A percentile compares a stretch with the other conserved stretches of the same genome.
phyloP scores from a whole-genome alignment of 2,797 vertebrate species.

The Rhynchonycteris naso region DNA sequence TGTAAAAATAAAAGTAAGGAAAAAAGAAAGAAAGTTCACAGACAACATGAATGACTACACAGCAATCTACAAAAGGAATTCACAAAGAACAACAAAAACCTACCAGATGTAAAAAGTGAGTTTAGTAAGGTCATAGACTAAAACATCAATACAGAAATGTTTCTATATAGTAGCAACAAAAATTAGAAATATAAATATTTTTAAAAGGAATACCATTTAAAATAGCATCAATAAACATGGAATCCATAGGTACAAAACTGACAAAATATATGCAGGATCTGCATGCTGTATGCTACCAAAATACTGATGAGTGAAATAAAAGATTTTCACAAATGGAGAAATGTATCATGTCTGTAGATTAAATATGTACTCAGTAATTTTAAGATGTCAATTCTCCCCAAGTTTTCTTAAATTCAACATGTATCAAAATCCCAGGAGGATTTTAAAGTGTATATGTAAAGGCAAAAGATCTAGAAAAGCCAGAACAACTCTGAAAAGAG shows the following conservation, averaged over 20 bases:
- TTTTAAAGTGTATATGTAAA: not conserved
- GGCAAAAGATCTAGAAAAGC: not conserved
- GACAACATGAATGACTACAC: not conserved
- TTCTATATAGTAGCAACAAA: not conserved
- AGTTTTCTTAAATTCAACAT: not conserved
- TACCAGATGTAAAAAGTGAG: not conserved
- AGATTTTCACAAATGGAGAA: constrained; percentile 25
- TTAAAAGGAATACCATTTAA: not conserved
- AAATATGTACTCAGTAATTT: not conserved
- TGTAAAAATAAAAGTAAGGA: not conserved
- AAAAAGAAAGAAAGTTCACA: not conserved
- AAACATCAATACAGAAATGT: not conserved
- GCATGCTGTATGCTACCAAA: not conserved
- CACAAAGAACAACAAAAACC: not conserved
- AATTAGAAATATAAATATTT: not conserved
- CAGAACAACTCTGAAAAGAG: not conserved
- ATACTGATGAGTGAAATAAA: not conserved
- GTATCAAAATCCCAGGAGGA: not conserved
- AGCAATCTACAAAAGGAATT: not conserved
- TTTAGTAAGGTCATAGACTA: not conserved
- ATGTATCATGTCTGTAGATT: not conserved
- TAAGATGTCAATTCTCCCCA: not conserved
- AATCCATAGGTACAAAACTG: not conserved
- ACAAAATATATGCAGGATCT: not conserved
- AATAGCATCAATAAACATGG: not conserved